phyloP scores from a whole-genome alignment of 2,113 vertebrate genomes.

The Sporophila hypoxantha region DNA sequence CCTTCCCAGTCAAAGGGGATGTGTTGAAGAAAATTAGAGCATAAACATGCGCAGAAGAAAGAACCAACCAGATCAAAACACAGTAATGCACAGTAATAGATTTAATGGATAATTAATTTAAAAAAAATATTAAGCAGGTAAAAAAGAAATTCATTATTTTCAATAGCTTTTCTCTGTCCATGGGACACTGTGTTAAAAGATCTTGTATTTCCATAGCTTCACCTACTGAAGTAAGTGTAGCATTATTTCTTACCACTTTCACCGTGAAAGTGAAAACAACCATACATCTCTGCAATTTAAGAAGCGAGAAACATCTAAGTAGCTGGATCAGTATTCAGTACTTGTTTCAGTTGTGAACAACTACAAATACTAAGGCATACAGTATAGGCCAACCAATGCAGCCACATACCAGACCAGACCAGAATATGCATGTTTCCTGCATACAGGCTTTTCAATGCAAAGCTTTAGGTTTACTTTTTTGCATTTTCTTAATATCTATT shows the following conservation, averaged over 20 bases:
- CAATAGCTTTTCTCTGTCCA: neutral
- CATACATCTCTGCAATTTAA: neutral
- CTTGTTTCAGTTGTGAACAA: neutral
- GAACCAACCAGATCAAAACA: slow-evolving; percentile 14
- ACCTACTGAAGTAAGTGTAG: neutral
- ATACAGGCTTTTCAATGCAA: neutral
- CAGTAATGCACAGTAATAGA: neutral
- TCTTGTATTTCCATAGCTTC: neutral
- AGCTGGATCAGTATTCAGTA: neutral
- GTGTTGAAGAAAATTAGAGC: slow-evolving; percentile 4
- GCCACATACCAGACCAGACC: neutral
- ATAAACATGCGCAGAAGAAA: slow-evolving; percentile 15
- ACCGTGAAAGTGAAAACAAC: neutral
- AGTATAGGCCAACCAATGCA: neutral
- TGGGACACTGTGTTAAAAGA: neutral
- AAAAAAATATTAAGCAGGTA: neutral
- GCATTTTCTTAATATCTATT: no score
- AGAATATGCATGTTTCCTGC: neutral
- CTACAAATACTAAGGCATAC: neutral
- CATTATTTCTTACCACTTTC: neutral
- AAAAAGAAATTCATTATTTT: neutral
- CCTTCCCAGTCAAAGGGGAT: neutral
- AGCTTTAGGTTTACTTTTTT: neutral
- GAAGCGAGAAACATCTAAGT: neutral
- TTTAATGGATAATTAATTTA: neutral